Percentiles rank a stretch among this genome's conserved stretches.
phyloP scores from a whole-genome alignment of 2,797 vertebrate genomes.

The Myoxocephalus aenaeus region DNA sequence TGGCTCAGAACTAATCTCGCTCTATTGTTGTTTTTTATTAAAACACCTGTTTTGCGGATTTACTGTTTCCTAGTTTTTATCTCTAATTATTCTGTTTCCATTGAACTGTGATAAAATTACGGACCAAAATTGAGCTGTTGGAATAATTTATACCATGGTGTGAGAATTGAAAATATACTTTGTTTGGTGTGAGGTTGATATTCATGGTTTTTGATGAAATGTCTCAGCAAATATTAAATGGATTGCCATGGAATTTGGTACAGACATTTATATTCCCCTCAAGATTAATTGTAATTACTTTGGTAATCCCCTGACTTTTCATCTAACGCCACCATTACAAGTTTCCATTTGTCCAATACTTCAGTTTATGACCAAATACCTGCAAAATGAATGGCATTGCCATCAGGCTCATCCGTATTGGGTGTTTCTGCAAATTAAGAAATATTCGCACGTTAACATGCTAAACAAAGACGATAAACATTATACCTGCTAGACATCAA shows the following conservation, averaged over 20 bases:
- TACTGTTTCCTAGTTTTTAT: not conserved
- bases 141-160: not conserved
- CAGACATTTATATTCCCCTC: no score
- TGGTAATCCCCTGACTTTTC: no score
- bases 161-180: not conserved
- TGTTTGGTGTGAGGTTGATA: no score
- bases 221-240: no score
- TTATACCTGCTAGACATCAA: not conserved
- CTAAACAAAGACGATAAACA: not conserved
- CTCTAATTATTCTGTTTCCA: not conserved
- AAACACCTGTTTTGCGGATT: not conserved
- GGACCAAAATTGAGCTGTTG: not conserved
- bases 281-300: no score
- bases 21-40: not conserved
- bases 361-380: no score
- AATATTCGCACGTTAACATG: not conserved
- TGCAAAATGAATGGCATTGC: no score
- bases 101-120: not conserved
- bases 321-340: no score
- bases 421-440: not conserved
- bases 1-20: not conserved
- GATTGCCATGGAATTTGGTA: no score
- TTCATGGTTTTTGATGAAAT: no score
- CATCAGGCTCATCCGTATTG: no score
- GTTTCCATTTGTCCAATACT: no score